A percentile compares a stretch with the other conserved stretches of the same genome.
Conservation (phyloP, 2,797 vertebrate genomes). For the Pseudocheirus occidentalis region DNA sequence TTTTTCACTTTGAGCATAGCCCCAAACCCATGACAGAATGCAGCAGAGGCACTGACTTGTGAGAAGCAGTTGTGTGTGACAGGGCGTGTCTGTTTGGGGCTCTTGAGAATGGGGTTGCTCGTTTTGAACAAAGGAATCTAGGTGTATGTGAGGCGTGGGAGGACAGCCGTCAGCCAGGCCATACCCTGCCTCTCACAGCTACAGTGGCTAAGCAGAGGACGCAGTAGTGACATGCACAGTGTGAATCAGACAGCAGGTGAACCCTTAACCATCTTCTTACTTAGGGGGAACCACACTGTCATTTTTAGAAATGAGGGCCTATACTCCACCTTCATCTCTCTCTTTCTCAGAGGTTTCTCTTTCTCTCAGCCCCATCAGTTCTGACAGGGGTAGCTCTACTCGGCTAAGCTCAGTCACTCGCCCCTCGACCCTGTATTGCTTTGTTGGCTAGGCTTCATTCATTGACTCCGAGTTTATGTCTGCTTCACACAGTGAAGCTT, state of each 20-base stretch:
- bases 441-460: not conserved
- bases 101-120: not conserved
- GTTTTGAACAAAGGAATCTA: not conserved
- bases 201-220: not conserved
- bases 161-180: not conserved
- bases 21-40: not conserved
- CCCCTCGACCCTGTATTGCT: not conserved
- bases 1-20: slow-evolving; percentile 2
- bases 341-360: not conserved
- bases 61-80: not conserved
- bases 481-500: not conserved
- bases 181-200: not conserved
- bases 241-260: slow-evolving; percentile 5
- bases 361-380: not conserved
- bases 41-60: not conserved
- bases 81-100: not conserved
- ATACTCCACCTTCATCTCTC: not conserved
- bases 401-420: not conserved
- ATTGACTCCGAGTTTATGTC: not conserved
- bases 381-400: not conserved
- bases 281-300: not conserved
- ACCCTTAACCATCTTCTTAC: slow-evolving; percentile 14
- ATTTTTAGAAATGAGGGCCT: not conserved
- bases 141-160: not conserved
- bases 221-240: not conserved